Percentiles rank a stretch among this genome's conserved stretches.
phyloP scores from a whole-genome alignment of 2,113 vertebrate species.

The Mandrillus leucophaeus region DNA sequence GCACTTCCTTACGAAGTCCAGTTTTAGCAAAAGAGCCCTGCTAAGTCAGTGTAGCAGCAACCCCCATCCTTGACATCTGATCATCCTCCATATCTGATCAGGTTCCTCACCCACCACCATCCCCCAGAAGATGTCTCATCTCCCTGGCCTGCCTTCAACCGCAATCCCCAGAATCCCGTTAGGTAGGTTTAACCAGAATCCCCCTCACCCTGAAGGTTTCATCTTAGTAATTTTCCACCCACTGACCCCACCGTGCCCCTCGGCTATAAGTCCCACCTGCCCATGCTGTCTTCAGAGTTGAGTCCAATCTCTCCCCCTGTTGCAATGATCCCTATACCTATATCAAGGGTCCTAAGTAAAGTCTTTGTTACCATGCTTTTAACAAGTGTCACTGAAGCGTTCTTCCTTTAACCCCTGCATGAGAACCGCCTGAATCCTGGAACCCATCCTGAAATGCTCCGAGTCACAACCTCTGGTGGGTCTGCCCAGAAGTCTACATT shows the following conservation, averaged over 20 bases:
- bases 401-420: neutral
- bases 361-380: neutral
- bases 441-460: neutral
- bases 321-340: neutral
- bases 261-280: neutral
- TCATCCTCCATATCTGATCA: neutral
- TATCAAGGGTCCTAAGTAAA: neutral
- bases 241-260: too few relatives aligned
- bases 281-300: neutral
- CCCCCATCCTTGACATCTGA: too few relatives aligned
- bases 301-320: neutral
- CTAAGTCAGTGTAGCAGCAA: neutral
- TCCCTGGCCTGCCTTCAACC: neutral
- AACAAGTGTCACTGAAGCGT: neutral
- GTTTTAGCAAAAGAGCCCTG: neutral
- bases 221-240: neutral
- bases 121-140: neutral
- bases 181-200: too few relatives aligned
- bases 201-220: neutral
- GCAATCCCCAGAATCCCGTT: neutral
- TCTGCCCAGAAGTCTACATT: neutral
- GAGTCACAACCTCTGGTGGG: neutral
- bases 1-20: neutral
- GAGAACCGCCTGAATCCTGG: neutral
- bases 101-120: neutral